phyloP scores from a whole-genome alignment of 2,113 vertebrate species.

The Corythaixoides concolor region DNA sequence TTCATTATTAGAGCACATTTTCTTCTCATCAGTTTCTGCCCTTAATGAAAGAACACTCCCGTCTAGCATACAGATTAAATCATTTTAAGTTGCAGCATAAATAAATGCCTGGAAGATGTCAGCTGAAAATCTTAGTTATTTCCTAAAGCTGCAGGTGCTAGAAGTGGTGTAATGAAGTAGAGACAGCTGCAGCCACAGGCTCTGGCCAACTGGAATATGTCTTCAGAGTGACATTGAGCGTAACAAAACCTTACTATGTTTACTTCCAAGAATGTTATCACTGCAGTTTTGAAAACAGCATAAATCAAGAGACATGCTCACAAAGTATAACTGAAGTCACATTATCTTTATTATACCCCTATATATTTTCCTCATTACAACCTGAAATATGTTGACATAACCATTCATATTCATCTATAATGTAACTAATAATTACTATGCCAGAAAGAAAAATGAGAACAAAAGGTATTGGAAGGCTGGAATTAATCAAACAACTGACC shows the following conservation, averaged over 20 bases:
- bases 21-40: constrained; percentile 2
- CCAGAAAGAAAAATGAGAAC: constrained; percentile 54
- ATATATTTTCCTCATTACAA: constrained; percentile 64
- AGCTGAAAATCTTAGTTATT: constrained; percentile 73
- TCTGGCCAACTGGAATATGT: constrained; percentile 62
- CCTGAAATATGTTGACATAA: constrained; percentile 55
- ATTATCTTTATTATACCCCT: constrained; percentile 54
- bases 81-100: constrained; percentile 57
- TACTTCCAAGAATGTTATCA: constrained; percentile 67
- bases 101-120: constrained; percentile 68
- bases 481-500: constrained; percentile 51
- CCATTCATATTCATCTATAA: constrained; percentile 46
- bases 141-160: constrained; percentile 74
- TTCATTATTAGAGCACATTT: constrained; percentile 25
- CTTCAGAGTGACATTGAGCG: constrained; percentile 48
- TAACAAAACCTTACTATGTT: constrained; percentile 60
- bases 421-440: constrained; percentile 26
- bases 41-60: constrained; percentile 3
- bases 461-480: constrained; percentile 46
- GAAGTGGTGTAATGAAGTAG: constrained; percentile 52
- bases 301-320: constrained; percentile 28
- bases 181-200: constrained; percentile 58
- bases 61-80: constrained; percentile 48
- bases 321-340: constrained; percentile 39
- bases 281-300: constrained; percentile 38